Evolutionary conservation across 2,888 invertebrate genomes (phyloP).

Genomic region (Cordilura impudica): DNA sequence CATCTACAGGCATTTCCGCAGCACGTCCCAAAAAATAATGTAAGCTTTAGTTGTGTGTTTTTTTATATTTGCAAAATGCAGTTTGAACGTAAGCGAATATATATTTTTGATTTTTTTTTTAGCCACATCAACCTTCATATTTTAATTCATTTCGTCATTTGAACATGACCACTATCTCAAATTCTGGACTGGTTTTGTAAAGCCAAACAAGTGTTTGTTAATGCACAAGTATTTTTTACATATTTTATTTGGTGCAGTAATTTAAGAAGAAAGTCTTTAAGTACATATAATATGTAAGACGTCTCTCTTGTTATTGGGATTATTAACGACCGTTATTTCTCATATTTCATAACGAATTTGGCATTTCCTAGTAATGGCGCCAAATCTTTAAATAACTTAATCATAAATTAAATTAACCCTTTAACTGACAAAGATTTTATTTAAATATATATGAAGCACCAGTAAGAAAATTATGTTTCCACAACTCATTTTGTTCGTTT

Average conservation of each 20-base stretch:
- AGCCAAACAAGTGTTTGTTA: constrained; percentile 60
- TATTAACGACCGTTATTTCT: constrained; percentile 30
- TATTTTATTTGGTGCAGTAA: constrained; percentile 30
- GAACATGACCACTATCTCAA: constrained; percentile 37
- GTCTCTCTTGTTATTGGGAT: constrained; percentile 46
- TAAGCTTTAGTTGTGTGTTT: constrained; percentile 6
- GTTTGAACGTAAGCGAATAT: constrained; percentile 9
- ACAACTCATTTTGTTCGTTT: too few species aligned
- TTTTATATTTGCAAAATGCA: constrained; percentile 12
- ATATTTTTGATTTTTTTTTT: not conserved
- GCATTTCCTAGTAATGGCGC: constrained; percentile 53
- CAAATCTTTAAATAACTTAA: constrained; percentile 1
- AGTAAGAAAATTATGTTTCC: too few species aligned
- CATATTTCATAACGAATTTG: constrained; percentile 46
- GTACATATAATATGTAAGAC: constrained; percentile 16
- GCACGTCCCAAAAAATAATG: constrained; percentile 33
- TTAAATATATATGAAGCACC: too few species aligned
- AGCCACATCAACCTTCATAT: constrained; percentile 46
- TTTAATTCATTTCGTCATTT: constrained; percentile 56
- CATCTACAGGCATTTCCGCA: constrained; percentile 52
- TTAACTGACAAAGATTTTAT: too few species aligned
- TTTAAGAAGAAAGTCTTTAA: constrained; percentile 32
- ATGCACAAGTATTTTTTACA: too few species aligned
- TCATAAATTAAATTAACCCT: too few species aligned
- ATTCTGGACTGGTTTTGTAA: constrained; percentile 30